Base-by-base conservation (phyloP, 2,888 invertebrate genomes). In the Leuctra nigra region DNA sequence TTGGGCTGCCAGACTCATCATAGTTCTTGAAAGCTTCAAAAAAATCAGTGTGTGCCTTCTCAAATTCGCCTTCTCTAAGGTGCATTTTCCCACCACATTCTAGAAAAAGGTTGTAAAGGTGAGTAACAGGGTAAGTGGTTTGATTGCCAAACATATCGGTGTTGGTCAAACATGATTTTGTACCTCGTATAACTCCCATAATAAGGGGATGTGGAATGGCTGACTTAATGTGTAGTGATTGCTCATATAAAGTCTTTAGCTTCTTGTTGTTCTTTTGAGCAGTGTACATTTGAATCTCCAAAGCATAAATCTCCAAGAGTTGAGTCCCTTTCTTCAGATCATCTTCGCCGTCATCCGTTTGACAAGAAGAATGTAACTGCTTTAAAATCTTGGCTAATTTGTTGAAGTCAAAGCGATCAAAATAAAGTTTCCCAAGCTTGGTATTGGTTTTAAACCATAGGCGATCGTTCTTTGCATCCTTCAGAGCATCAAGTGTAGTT, bases 31-130 rank as follows among this genome's bases (percentile, higher is more conserved):
- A 98, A 2, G 98, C 97, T 73, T 99, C 98, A 73, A 99, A 99
- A 75, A 99, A 99, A 72, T 99, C 98, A 7, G 97, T 98, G 73
- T 99, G 98, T 1, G 99, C 98, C 70, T 95, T 91, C 70, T 97
- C 97, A 72, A 97, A 99, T 75, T 98, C 97, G 3, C 95, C 96
- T 76, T 99, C 98, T 20, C 98, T 82, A 46, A 99, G 77, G 75
- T 99, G 98, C 99, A 99, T 99, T 75, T 99, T 99, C 0, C 99
- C 99, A 4, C 98, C 99, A 73, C 98, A 99, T 75, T 99, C 98
- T 85, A 66, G 54, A 71, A 65, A 65, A 24, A 44, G 36, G 50
- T 44, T 14, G 2, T 39, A 36, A 16, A 50, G 20, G 4, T 47
- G 47, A 11, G 25, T 7, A 16, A 47, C 6, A 7, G 6, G 14